These are phyloP conservation scores for Leucoptera coffeella DNA, from an alignment of 2,888 invertebrate species.

Conservation along the genomic window DNA sequence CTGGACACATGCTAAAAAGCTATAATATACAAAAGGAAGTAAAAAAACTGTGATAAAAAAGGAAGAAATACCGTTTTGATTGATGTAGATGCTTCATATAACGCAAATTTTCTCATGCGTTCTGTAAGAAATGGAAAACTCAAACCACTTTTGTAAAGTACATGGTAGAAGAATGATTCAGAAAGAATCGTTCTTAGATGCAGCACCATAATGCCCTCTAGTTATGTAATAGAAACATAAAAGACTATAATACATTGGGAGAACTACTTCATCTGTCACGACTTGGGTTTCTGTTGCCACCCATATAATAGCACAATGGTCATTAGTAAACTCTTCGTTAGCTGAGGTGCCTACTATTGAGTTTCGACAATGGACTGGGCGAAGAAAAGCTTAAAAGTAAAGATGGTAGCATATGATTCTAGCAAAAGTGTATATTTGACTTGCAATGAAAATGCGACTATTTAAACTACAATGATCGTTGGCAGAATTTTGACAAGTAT, in stretches of 20 bases:
- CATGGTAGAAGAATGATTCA: constrained; percentile 6
- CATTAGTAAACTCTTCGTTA: constrained; percentile 4
- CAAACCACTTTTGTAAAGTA: constrained; percentile 6
- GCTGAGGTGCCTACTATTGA: constrained; percentile 4
- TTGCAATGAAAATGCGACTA: constrained; percentile 5
- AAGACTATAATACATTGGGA: no score
- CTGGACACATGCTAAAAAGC: constrained; percentile 6
- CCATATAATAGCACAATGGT: no score
- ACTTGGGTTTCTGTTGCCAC: constrained; percentile 6
- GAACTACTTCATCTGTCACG: constrained; percentile 5
- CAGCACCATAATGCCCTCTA: constrained; percentile 6
- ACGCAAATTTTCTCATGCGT: constrained; percentile 5
- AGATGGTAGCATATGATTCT: constrained; percentile 5
- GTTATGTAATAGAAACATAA: no score
- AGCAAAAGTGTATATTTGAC: constrained; percentile 5
- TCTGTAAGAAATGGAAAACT: constrained; percentile 4
- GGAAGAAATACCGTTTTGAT: constrained; percentile 5
- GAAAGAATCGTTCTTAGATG: constrained; percentile 6
- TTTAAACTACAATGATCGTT: constrained; percentile 5
- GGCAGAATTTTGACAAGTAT: constrained; percentile 5
- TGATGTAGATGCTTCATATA: constrained; percentile 6
- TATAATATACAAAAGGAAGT: constrained; percentile 5
- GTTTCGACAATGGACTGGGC: constrained; percentile 5
- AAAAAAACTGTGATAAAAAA: constrained; percentile 4
- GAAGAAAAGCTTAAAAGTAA: constrained; percentile 5